Evolutionary conservation across 2,888 invertebrate genomes (phyloP).

Genomic region (Sacculina carcini): DNA sequence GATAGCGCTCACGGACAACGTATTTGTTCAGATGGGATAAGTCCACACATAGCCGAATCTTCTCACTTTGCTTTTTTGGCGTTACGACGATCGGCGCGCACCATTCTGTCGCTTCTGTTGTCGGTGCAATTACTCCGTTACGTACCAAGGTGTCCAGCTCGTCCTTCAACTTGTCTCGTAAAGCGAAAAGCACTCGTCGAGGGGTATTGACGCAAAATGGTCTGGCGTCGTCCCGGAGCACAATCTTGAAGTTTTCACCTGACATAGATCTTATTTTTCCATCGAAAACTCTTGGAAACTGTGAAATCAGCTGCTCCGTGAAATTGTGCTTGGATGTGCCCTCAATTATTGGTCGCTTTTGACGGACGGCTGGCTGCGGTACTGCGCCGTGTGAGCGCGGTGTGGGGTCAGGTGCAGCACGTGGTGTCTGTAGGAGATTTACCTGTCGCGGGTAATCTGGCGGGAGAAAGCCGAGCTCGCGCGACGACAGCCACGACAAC

Average conservation of each 20-base stretch:
- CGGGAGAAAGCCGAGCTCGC: too few relatives aligned
- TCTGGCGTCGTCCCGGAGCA: neutral
- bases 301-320: too few relatives aligned
- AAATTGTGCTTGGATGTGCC: too few relatives aligned
- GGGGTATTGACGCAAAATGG: neutral
- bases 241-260: neutral
- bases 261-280: neutral
- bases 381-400: too few relatives aligned
- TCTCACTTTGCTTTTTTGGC: too few relatives aligned
- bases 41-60: constrained; percentile 5
- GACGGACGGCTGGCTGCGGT: too few relatives aligned
- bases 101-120: constrained; percentile 6
- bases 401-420: too few relatives aligned
- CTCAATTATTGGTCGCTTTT: too few relatives aligned
- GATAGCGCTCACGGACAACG: constrained; percentile 1
- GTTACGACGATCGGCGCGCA: constrained; percentile 8
- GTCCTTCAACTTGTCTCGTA: neutral
- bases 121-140: neutral
- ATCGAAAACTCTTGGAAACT: too few relatives aligned
- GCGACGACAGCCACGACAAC: too few relatives aligned
- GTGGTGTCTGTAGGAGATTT: too few relatives aligned
- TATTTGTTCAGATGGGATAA: constrained; percentile 1
- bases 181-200: neutral
- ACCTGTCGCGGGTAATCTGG: too few relatives aligned
- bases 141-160: neutral